These are phyloP conservation scores for Sebastes hubbsi DNA, from an alignment of 2,797 vertebrate genomes.

Conservation along the genomic window DNA sequence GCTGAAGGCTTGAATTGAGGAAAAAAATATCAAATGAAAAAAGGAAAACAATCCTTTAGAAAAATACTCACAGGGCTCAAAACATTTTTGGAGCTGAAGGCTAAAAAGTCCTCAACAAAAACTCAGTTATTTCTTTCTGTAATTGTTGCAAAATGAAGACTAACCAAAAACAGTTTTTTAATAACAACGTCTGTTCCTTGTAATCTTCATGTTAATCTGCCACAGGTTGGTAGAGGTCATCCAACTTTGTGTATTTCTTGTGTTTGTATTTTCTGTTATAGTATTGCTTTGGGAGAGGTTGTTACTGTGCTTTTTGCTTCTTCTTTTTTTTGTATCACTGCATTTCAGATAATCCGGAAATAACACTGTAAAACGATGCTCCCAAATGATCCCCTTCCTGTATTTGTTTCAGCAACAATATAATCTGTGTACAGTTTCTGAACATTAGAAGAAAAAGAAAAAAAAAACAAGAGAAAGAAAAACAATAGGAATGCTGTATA, in stretches of 20 bases:
- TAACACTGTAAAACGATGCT: constrained; percentile 17
- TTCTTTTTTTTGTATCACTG: background rate
- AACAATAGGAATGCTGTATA: constrained; percentile 3
- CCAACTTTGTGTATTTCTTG: constrained; percentile 2
- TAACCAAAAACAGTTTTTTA: constrained; percentile 33
- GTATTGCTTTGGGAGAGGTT: constrained; percentile 31
- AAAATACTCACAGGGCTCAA: background rate
- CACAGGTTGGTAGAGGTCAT: constrained; percentile 35
- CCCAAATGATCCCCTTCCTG: constrained; percentile 3
- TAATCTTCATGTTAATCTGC: constrained; percentile 16
- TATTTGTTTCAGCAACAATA: constrained; percentile 23
- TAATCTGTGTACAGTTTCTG: constrained; percentile 32
- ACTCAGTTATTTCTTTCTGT: background rate
- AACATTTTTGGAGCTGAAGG: background rate
- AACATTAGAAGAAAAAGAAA: background rate
- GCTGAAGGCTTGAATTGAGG: background rate
- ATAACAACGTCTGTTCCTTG: background rate
- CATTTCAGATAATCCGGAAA: constrained; percentile 27
- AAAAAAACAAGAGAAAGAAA: background rate
- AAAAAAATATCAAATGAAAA: background rate
- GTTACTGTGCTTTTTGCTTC: constrained; percentile 16
- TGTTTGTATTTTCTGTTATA: constrained; percentile 19
- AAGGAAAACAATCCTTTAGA: background rate
- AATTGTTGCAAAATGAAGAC: constrained; percentile 32
- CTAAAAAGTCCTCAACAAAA: background rate